These are phyloP conservation scores for Neuroscelio doddi DNA, from an alignment of 2,888 invertebrate species.

Conservation along the genomic window DNA sequence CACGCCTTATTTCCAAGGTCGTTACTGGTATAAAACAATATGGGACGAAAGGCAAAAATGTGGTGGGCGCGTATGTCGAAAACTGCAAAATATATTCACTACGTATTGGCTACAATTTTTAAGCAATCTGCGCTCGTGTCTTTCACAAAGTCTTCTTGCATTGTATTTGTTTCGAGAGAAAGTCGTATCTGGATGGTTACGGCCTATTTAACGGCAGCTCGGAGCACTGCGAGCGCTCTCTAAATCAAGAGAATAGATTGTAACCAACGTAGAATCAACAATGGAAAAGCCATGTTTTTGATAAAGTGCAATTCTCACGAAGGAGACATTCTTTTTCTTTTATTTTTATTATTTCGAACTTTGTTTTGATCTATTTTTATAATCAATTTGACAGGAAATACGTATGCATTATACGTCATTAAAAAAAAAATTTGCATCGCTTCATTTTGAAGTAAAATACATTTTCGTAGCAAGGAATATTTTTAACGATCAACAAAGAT, in stretches of 20 bases:
- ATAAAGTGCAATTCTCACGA: too few relatives aligned
- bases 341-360: too few relatives aligned
- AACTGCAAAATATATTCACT: background rate
- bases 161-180: slow-evolving; percentile 57
- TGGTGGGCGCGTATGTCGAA: background rate
- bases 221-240: slow-evolving; percentile 37
- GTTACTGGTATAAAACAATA: too few relatives aligned
- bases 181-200: slow-evolving; percentile 62
- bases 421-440: too few relatives aligned
- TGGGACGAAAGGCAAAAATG: background rate
- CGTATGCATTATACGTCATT: too few relatives aligned
- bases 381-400: too few relatives aligned
- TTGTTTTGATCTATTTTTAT: too few relatives aligned
- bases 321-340: too few relatives aligned
- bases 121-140: background rate
- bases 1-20: too few relatives aligned
- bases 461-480: too few relatives aligned
- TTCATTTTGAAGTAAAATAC: too few relatives aligned
- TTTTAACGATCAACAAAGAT: too few relatives aligned
- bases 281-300: background rate
- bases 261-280: background rate
- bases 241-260: slow-evolving; percentile 43
- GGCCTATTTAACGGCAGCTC: slow-evolving; percentile 61
- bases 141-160: slow-evolving; percentile 48
- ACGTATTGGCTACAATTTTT: background rate